A percentile compares a stretch with the other conserved stretches of the same genome.
Conservation (phyloP, 2,113 vertebrate species). For the Sceloporus undulatus region DNA sequence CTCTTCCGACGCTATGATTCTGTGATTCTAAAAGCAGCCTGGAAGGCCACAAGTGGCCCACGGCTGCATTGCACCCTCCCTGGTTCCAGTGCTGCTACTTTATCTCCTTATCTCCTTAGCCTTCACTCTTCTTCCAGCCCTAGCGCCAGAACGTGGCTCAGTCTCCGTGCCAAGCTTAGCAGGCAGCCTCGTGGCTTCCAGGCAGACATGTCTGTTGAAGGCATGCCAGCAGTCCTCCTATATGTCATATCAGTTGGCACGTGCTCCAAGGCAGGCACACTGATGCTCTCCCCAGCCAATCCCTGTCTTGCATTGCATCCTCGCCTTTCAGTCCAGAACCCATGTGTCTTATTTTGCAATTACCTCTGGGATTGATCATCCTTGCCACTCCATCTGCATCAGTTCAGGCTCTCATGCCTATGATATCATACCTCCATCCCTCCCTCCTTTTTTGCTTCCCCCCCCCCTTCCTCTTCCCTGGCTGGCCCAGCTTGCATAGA, state of each 20-base stretch:
- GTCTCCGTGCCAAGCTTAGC: neutral
- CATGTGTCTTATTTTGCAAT: neutral
- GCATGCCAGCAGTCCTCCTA: neutral
- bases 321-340: neutral
- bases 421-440: neutral
- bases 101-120: neutral
- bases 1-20: too few species aligned
- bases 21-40: too few species aligned
- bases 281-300: neutral
- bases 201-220: neutral
- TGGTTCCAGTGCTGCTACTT: too few species aligned
- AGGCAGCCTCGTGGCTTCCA: neutral
- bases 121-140: neutral
- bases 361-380: neutral
- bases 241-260: neutral
- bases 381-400: rapidly evolving
- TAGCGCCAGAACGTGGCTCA: neutral
- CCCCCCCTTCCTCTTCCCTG: neutral
- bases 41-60: too few species aligned
- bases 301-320: too few species aligned
- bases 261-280: neutral
- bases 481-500: neutral
- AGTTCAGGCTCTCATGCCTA: neutral
- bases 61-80: too few species aligned
- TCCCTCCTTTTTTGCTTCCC: neutral